Evolutionary conservation across 2,888 invertebrate genomes (phyloP).

Genomic region (Oscheius sp.): DNA sequence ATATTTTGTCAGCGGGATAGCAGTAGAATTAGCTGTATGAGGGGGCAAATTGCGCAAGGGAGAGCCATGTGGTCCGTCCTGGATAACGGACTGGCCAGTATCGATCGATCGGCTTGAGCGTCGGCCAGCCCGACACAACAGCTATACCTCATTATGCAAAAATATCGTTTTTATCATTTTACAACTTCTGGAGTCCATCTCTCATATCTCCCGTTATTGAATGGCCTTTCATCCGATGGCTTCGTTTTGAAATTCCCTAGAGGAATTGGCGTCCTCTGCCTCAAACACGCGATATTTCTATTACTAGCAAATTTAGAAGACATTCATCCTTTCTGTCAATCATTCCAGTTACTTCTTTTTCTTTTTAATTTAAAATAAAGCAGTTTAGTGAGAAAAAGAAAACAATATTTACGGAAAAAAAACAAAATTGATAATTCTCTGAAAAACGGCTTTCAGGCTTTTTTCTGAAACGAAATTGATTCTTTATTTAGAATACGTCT

Average conservation of each 20-base stretch:
- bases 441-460: no score
- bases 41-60: conserved; percentile 16
- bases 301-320: conserved; percentile 17
- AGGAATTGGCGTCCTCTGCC: conserved; percentile 14
- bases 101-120: conserved; percentile 22
- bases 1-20: no score
- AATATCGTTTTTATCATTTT: not conserved
- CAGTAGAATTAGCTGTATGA: not conserved
- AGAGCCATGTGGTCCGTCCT: conserved; percentile 1
- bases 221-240: conserved; percentile 18
- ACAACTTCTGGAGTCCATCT: not conserved
- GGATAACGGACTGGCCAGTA: conserved; percentile 10
- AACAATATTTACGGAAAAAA: no score
- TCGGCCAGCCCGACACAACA: conserved; percentile 12
- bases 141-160: conserved; percentile 24
- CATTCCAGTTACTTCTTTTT: no score
- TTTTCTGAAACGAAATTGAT: no score
- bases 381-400: no score
- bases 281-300: conserved; percentile 23
- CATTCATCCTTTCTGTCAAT: no score
- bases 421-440: no score
- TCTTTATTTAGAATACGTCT: no score
- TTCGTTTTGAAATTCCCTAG: conserved; percentile 17
- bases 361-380: no score
- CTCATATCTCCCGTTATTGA: not conserved